phyloP scores from a whole-genome alignment of 2,797 vertebrate genomes.

The Malurus splendens region DNA sequence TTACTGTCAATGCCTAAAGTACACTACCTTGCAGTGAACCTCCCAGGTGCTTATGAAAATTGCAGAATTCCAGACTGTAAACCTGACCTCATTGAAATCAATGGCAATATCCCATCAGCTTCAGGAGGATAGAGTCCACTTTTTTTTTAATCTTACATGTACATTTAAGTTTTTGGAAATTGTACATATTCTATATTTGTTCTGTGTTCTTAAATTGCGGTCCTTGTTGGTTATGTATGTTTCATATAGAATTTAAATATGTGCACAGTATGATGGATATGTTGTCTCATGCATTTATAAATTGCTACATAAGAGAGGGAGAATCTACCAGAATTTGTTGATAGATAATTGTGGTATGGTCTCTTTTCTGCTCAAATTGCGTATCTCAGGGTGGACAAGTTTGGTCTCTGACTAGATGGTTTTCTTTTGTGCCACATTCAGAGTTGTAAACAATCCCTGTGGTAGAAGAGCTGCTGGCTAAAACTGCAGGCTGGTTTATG shows the following conservation, averaged over 20 bases:
- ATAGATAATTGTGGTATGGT: not conserved
- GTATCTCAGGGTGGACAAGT: constrained; percentile 52
- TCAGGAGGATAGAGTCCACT: not conserved
- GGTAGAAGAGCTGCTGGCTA: not conserved
- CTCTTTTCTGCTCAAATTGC: not conserved
- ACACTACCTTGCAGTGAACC: not conserved
- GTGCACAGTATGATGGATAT: not conserved
- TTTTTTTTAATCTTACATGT: not conserved
- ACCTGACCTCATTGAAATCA: not conserved
- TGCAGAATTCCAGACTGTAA: not conserved
- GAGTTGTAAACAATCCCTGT: not conserved
- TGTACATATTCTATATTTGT: constrained; percentile 18
- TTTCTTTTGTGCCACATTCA: not conserved
- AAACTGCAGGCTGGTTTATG: not conserved
- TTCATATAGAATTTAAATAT: not conserved
- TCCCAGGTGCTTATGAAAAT: not conserved
- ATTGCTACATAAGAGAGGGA: not conserved
- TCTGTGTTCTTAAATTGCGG: constrained; percentile 7
- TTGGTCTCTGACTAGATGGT: constrained; percentile 55
- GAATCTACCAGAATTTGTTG: not conserved
- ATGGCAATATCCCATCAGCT: constrained; percentile 3
- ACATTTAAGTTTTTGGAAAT: not conserved
- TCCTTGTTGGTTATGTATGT: constrained; percentile 29
- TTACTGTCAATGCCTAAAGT: not conserved
- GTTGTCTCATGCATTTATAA: constrained; percentile 10